Percentiles rank a stretch among this genome's conserved stretches.
phyloP scores from a whole-genome alignment of 2,888 invertebrate genomes.

The Plutella xylostella region DNA sequence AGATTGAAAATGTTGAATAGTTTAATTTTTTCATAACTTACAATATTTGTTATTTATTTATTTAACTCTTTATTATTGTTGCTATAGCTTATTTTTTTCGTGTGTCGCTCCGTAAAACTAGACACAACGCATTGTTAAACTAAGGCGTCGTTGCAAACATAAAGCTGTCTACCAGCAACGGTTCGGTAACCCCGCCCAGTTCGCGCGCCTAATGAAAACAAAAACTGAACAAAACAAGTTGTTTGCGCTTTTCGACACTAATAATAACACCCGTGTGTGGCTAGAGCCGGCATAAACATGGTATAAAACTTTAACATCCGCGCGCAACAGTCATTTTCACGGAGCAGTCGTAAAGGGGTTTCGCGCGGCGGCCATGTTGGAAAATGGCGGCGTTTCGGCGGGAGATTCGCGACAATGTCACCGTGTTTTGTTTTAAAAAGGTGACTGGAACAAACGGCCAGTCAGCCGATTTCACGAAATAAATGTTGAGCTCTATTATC shows the following conservation, averaged over 20 bases:
- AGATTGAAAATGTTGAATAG: too few relatives aligned
- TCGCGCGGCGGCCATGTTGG: slow-evolving; percentile 46
- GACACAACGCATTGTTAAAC: too few relatives aligned
- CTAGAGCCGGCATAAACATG: slow-evolving; percentile 24
- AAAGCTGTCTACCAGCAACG: neutral
- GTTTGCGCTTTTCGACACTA: slow-evolving; percentile 29
- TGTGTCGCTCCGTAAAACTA: too few relatives aligned
- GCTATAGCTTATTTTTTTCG: too few relatives aligned
- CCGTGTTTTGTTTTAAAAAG: slow-evolving; percentile 9
- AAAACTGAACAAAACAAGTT: slow-evolving; percentile 23
- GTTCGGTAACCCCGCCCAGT: neutral
- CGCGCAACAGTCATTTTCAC: slow-evolving; percentile 41
- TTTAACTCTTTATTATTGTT: too few relatives aligned
- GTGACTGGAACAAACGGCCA: too few relatives aligned
- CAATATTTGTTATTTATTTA: too few relatives aligned
- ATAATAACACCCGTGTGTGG: slow-evolving; percentile 35
- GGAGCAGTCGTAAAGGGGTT: slow-evolving; percentile 54
- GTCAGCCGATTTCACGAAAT: too few relatives aligned
- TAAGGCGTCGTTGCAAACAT: too few relatives aligned
- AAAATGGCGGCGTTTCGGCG: slow-evolving; percentile 44
- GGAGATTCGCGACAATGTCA: slow-evolving; percentile 25
- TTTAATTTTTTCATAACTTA: too few relatives aligned
- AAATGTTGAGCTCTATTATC: too few relatives aligned
- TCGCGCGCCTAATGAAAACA: slow-evolving; percentile 15
- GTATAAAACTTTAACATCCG: slow-evolving; percentile 60